Evolutionary conservation across 2,888 invertebrate species (phyloP), one percentile per base, ranked within the genome.

Genomic region (Tortrix viridana): DNA sequence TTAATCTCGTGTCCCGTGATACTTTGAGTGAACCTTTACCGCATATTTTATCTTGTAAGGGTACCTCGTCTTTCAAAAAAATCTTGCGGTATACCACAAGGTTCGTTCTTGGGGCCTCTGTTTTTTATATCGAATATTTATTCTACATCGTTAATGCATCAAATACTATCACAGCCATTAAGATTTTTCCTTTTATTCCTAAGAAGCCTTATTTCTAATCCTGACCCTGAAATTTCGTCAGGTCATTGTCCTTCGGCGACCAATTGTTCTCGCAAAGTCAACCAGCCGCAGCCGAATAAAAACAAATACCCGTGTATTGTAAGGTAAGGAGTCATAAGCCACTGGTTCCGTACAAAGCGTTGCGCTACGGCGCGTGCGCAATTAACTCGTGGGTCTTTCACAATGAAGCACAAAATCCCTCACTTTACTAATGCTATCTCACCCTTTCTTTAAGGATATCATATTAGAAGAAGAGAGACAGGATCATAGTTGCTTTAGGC

Each of bases 281-380:
- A 38, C 52, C 56, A 57, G 26, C 50, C 62, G 50, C 38, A 37
- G 16, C 44, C 38, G 50, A 19, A 26, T 62, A 46, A 56, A 57
- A 59, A 58, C 58, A 58, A 50, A 48, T 37, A 46, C 18, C 23
- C n/a, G 37, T 44, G 61, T 47, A 50, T 52, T 53, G 53, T 53
- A 20, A 44, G 59, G 53, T 53, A 20, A 44, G 59, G 46, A 54
- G 63, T 63, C 63, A 63, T 63, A 63, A 58, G 63, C 63, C 63
- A 63, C 63, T 63, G 63, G 53, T 32, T 58, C 14, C 58, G 48
- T 26, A 58, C 63, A 58, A 62, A 63, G 46, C 47, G 63, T 47
- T 41, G 37, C 62, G 62, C 46, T 12, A 18, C 58, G 53, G 20
- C 58, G 63, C 63, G 53, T 63, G 48, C 63, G 53, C 58, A 48